phyloP scores from a whole-genome alignment of 2,888 invertebrate genomes.

The Agelastica alni region DNA sequence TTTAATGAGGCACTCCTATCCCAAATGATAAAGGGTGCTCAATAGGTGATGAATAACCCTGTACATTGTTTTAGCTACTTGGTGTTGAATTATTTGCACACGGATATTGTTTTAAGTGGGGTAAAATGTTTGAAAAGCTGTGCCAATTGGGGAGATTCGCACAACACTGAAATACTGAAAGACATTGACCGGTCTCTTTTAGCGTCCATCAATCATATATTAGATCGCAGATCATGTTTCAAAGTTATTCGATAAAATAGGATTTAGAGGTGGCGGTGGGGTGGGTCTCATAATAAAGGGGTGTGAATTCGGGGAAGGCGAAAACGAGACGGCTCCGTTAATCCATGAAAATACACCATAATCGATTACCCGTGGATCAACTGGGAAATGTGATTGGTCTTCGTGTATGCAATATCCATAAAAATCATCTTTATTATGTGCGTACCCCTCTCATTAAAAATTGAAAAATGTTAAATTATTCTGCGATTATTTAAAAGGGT shows the following conservation, averaged over 20 bases:
- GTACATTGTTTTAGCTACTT: no score
- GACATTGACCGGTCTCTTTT: no score
- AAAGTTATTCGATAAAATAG: constrained; percentile 41
- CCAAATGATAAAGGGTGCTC: no score
- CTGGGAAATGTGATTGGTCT: constrained; percentile 32
- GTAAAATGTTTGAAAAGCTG: no score
- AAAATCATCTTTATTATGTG: constrained; percentile 16
- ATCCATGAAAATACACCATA: constrained; percentile 45
- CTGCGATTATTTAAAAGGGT: constrained; percentile 8
- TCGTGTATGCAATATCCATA: constrained; percentile 9
- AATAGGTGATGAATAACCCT: no score
- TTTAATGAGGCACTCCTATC: no score
- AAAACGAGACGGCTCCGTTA: constrained; percentile 39
- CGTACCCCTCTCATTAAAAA: constrained; percentile 10
- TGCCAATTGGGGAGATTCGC: no score
- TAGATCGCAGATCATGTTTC: constrained; percentile 34
- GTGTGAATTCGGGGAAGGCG: constrained; percentile 38
- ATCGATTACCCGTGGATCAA: constrained; percentile 40
- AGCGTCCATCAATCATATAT: constrained; percentile 39
- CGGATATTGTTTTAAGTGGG: no score
- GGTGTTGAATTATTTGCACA: no score
- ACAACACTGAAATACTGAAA: no score
- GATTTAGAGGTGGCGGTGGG: constrained; percentile 40
- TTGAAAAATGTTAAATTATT: constrained; percentile 8
- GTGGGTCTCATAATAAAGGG: constrained; percentile 34